A percentile compares a stretch with the other conserved stretches of the same genome.
These are phyloP conservation scores for Scaptomyza tumidula DNA, from an alignment of 2,888 invertebrate genomes.

Conservation along the genomic window DNA sequence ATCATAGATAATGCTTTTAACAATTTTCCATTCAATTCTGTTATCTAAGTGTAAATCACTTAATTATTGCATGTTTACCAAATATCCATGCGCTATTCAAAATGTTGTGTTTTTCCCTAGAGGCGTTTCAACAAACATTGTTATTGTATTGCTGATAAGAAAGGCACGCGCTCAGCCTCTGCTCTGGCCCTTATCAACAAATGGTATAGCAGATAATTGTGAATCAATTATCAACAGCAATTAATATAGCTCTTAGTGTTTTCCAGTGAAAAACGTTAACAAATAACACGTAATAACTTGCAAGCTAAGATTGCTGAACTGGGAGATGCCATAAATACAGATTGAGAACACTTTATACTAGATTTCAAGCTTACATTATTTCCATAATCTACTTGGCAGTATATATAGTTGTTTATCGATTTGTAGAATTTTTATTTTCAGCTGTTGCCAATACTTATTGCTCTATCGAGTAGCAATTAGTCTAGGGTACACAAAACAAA, in stretches of 20 bases:
- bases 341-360: neutral
- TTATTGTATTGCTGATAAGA: constrained; percentile 6
- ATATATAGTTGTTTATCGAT: neutral
- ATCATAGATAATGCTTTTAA: neutral
- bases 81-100: neutral
- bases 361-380: neutral
- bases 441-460: neutral
- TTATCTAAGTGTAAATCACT: neutral
- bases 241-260: neutral
- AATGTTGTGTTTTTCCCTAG: neutral
- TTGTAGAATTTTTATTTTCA: too few species aligned
- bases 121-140: neutral
- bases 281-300: neutral
- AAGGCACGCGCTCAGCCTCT: constrained; percentile 1
- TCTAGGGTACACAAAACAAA: neutral
- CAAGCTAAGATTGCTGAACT: neutral
- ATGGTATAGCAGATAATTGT: neutral
- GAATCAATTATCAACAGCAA: constrained; percentile 1
- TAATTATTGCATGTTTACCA: neutral
- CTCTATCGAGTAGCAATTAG: neutral
- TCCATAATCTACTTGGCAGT: neutral
- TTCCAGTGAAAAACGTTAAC: neutral
- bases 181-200: constrained; percentile 6
- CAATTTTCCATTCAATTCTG: neutral
- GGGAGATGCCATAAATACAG: neutral